Evolutionary conservation across 2,113 vertebrate genomes (phyloP), one percentile per base, ranked within the genome.

Genomic region (Galemys pyrenaicus): DNA sequence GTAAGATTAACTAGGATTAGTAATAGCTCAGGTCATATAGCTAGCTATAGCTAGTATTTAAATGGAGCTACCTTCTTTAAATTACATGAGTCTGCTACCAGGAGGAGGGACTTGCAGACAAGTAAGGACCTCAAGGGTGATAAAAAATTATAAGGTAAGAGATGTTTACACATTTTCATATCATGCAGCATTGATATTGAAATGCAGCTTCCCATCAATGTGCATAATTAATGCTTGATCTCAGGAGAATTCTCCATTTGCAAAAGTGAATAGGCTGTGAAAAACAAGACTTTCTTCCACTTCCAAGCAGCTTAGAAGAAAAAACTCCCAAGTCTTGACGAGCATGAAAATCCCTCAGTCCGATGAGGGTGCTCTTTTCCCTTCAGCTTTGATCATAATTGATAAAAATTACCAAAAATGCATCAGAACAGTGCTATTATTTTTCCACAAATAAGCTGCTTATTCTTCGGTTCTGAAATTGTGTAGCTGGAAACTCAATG

Each of bases 381-480:
- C 19, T 58, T 58, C 2, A 5, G 35, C 19, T 82, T 82, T 82
- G 64, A 26, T 12, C 41, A 20, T 64, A 35, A n/a, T 87, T 37
- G 32, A 19, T 64, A 80, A 68, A 91, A 86, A 74, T 81, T 35
- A 41, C 39, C 54, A 37, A 41, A 67, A 68, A 5, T 39, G 3
- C 9, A 62, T 49, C 3, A 9, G 6, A 86, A 75, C 1, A 28
- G 11, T 24, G 28, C 3, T 87, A 13, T 51, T 41, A 22, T 26
- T 77, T 70, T 49, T 0, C 4, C 15, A 24, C 24, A 78, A 60
- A 64, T 37, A 37, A 58, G 49, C 11, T 58, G 28, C 67, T 82
- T 80, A 22, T 74, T 83, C 26, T 81, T 95, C 71, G 28, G n/a
- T 65, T 91, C 44, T 81, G 30, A 92, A 84, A 54, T 67, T 37